Percentiles rank a stretch among this genome's conserved stretches.
These are phyloP conservation scores for Atta cephalotes DNA, from an alignment of 1,140 invertebrate species.

Conservation along the genomic window DNA sequence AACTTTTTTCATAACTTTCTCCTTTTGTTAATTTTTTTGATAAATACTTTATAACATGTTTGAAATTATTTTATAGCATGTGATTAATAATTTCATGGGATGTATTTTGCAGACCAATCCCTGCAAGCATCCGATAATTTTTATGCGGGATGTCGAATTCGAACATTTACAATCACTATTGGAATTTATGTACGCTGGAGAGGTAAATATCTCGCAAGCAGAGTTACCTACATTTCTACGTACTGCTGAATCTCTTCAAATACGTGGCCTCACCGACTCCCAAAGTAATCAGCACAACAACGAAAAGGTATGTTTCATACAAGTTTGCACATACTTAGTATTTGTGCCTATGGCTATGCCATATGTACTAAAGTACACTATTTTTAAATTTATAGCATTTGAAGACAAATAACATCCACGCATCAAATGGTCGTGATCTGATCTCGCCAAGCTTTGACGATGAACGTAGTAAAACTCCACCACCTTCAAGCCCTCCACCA, in stretches of 20 bases:
- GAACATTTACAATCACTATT: conserved; percentile 92
- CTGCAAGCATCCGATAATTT: conserved; percentile 94
- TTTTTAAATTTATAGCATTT: conserved; percentile 77
- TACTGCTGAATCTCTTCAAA: conserved; percentile 95
- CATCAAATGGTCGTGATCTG: conserved; percentile 84
- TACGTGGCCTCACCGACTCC: conserved; percentile 93
- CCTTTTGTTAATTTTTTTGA: neutral
- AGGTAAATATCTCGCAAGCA: conserved; percentile 96
- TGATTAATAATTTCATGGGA: conserved; percentile 19
- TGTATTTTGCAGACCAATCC: conserved; percentile 91
- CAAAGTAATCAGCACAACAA: conserved; percentile 85
- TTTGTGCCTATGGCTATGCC: neutral
- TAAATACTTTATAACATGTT: conserved; percentile 17
- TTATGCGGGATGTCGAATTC: conserved; percentile 92
- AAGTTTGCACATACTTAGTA: neutral
- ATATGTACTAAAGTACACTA: neutral
- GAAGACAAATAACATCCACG: conserved; percentile 84
- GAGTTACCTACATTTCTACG: conserved; percentile 94
- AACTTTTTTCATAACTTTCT: neutral
- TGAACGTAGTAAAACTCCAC: conserved; percentile 84
- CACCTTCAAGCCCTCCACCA: conserved; percentile 85
- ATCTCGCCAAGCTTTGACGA: conserved; percentile 85
- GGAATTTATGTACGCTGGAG: conserved; percentile 95
- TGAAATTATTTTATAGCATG: neutral
- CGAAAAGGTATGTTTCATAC: conserved; percentile 82